Base-by-base conservation (phyloP, 2,797 vertebrate species). In the Gymnocypris eckloni region DNA sequence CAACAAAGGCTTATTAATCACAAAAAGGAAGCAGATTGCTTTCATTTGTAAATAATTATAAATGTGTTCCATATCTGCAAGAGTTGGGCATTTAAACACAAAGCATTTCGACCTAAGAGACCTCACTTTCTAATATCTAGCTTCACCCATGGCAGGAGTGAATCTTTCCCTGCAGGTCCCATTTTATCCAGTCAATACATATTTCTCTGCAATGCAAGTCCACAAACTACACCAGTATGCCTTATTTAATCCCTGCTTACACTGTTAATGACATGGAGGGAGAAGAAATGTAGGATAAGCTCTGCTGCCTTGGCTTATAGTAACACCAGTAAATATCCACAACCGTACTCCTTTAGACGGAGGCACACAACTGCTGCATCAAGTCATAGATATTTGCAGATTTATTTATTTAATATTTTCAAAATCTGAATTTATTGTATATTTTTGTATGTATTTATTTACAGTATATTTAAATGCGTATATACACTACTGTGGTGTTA, bases 231-330 rank as follows among this genome's bases (percentile, higher is more conserved):
- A 54, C 11, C 79, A 67, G 67, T 20, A 70, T 79, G 82, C 81
- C 78, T 88, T 89, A 86, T 90, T 87, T 72, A 86, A 82, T 67
- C 54, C 37, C 61, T 72, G 28, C 77, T 84, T 86, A 86, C 77
- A 70, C 78, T 67, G 85, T 86, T 86, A 86, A 88, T 87, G 50
- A 80, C 79, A 72, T 11, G 10, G 66, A 61, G 48, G 77, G 80
- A 56, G 61, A 87, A 83, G 48, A 81, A 79, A 79, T 67, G 45
- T 41, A 79, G 66, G 45, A 83, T 83, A 87, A 84, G 6, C 83
- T 64, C 48, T 43, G 82, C 33, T 48, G 15, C 33, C 12, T 1
- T 50, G 72, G 28, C 22, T 16, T 61, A 77, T 16, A 81, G 33
- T 66, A 72, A 76, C 43, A 28, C 78, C 22, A 83, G 59, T 61